Evolutionary conservation across 2,113 vertebrate genomes (phyloP), one percentile per base, ranked within the genome.

Genomic region (Hemiscyllium ocellatum): DNA sequence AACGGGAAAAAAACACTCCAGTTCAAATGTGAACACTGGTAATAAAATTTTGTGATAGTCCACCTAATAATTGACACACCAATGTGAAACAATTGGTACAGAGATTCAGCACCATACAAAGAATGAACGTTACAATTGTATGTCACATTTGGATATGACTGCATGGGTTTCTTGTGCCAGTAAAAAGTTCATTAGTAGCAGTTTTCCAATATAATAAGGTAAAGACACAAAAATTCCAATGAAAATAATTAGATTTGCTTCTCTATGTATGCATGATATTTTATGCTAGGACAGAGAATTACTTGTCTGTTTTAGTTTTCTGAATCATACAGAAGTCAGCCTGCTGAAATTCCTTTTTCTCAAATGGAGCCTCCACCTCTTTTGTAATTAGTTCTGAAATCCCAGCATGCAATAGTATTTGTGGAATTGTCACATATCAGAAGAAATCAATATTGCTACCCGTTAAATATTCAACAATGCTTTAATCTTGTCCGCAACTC

Each of bases 401-500:
- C 89, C 89, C 61, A 19, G 22, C 89, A 93, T 65, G 61, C 89
- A 91, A n/a, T 37, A 33, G 3, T 61, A 19, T 66, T n/a, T n/a
- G 19, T 93, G 89, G 89, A 93, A 93, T 91, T 66, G n/a, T 91
- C 61, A 2, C 56, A 65, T 33, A 65, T 68, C 33, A 93, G 85
- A 93, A 93, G 17, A 93, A 93, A 93, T 93, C 89, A 93, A 93
- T n/a, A 93, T 66, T 66, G 29, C 61, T 33, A 68, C 89, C n/a
- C 5, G 33, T 93, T 93, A 93, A 66, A 66, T 37, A 93, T 65
- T 56, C 61, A 20, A n/a, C 89, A 37, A 22, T 93, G 89, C 61
- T 37, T 68, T 93, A 93, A 93, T 66, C 61, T 93, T 66, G 97
- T 96, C 96, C 97, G 90, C 78, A 95, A 96, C 97, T 96, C 87